Conservation (phyloP, 2,888 invertebrate genomes). For the Latrodectus hesperus region DNA sequence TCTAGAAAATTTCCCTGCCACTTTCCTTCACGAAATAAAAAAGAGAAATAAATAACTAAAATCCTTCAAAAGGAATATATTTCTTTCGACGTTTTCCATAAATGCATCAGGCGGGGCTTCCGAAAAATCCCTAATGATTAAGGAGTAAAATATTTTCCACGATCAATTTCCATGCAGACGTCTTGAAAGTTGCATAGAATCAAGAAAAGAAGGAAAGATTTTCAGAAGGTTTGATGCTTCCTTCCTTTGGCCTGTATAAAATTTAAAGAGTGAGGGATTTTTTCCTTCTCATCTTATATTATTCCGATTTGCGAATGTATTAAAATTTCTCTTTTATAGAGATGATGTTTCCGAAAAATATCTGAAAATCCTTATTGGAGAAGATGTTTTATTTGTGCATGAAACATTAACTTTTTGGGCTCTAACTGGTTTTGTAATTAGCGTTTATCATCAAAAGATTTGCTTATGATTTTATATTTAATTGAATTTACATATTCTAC, state of each 20-base stretch:
- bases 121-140: slow-evolving; percentile 48
- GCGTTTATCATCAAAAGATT: too few species aligned
- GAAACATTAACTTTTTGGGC: too few species aligned
- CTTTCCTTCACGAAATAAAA: neutral
- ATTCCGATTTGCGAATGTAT: slow-evolving; percentile 37
- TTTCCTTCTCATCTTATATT: slow-evolving; percentile 6
- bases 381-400: too few species aligned
- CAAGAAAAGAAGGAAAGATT: slow-evolving; percentile 27
- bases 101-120: slow-evolving; percentile 27
- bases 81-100: slow-evolving; percentile 44
- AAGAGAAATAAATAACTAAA: slow-evolving; percentile 2
- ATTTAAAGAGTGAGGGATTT: neutral
- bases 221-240: neutral
- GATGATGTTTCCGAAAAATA: neutral
- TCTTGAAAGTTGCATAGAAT: slow-evolving; percentile 24
- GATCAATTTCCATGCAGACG: slow-evolving; percentile 31
- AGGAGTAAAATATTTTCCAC: slow-evolving; percentile 33
- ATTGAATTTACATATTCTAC: too few species aligned
- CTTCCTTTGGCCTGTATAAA: neutral
- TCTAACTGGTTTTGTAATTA: too few species aligned
- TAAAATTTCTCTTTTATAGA: slow-evolving; percentile 5
- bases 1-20: slow-evolving; percentile 14
- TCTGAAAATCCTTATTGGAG: too few species aligned
- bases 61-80: slow-evolving; percentile 28
- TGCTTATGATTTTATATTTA: too few species aligned